Conservation (phyloP, 2,113 vertebrate species). For the Elachura formosa region DNA sequence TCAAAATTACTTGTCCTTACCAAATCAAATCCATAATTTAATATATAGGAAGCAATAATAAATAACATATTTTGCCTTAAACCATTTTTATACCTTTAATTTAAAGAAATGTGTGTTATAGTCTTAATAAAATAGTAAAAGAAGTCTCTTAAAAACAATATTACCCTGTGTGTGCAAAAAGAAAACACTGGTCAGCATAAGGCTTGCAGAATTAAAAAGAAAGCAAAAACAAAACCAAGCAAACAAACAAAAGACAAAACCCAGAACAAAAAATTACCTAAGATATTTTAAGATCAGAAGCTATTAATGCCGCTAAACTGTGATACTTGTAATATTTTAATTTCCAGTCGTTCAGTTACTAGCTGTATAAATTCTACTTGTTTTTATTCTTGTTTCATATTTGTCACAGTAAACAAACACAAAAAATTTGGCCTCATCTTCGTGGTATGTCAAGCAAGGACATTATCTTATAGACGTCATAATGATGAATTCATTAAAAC, state of each 20-base stretch:
- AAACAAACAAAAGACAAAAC: neutral
- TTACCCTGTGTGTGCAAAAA: neutral
- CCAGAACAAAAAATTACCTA: neutral
- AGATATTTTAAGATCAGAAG: neutral
- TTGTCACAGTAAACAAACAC: neutral
- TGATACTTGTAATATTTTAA: neutral
- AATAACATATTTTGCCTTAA: neutral
- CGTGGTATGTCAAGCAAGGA: neutral
- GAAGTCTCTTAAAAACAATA: neutral
- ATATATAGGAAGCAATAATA: neutral
- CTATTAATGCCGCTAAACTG: neutral
- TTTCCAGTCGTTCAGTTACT: neutral
- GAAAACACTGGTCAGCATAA: neutral
- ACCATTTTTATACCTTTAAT: neutral
- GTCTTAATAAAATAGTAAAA: neutral
- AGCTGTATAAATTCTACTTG: neutral
- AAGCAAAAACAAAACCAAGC: neutral
- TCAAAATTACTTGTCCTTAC: neutral
- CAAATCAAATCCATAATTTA: neutral
- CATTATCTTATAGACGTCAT: neutral
- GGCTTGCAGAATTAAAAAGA: neutral
- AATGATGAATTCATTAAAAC: constrained; percentile 16
- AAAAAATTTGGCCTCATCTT: neutral
- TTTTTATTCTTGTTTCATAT: neutral
- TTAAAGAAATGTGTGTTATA: neutral